These are phyloP conservation scores for Oryzias javanicus DNA, from an alignment of 2,113 vertebrate species.

Conservation along the genomic window DNA sequence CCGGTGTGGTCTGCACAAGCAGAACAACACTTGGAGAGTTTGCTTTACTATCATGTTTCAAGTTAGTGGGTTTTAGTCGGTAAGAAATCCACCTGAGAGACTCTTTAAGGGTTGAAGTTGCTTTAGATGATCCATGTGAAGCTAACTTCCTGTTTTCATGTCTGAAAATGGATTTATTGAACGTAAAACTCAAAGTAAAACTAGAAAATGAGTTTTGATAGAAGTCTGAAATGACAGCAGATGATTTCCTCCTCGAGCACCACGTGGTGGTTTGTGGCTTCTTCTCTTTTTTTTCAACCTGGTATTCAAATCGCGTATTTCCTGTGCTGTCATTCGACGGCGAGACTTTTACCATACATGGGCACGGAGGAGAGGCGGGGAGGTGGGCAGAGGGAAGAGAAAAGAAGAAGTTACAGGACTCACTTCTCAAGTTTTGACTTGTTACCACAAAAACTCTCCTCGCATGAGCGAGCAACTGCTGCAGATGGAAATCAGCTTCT, in stretches of 20 bases:
- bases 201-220: no score
- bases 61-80: no score
- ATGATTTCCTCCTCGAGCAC: not conserved
- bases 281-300: conserved; percentile 8
- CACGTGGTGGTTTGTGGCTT: not conserved
- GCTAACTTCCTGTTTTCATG: no score
- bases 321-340: conserved; percentile 50
- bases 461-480: conserved; percentile 21
- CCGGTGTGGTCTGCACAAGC: no score
- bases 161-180: no score
- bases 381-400: conserved; percentile 40
- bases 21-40: no score
- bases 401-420: conserved; percentile 52
- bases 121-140: no score
- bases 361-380: conserved; percentile 45
- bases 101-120: no score
- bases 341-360: conserved; percentile 72
- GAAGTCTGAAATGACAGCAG: not conserved
- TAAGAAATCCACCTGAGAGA: no score
- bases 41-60: no score
- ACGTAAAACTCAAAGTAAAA: no score
- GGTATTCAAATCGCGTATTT: conserved; percentile 54
- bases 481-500: conserved; percentile 27
- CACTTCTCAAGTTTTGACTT: conserved; percentile 62
- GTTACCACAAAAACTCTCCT: conserved; percentile 33